Percentiles rank a stretch among this genome's conserved stretches.
These are phyloP conservation scores for Pammene fasciana DNA, from an alignment of 2,888 invertebrate genomes.

Conservation along the genomic window DNA sequence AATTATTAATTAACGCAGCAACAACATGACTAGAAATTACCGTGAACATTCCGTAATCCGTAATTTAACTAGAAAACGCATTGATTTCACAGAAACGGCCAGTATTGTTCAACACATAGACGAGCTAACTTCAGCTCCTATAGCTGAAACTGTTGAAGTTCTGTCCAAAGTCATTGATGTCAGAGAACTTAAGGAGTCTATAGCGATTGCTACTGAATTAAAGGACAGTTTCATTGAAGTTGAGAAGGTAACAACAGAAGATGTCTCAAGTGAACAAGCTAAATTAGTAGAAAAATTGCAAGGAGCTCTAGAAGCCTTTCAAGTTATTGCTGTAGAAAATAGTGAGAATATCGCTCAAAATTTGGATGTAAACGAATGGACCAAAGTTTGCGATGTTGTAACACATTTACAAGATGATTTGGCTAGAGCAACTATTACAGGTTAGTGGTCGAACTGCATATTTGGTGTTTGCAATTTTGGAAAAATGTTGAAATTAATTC, in stretches of 20 bases:
- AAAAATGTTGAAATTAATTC: too few species aligned
- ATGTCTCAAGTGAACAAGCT: slow-evolving; percentile 44
- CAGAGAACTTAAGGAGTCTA: slow-evolving; percentile 49
- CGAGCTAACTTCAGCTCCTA: slow-evolving; percentile 50
- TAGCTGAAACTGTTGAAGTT: slow-evolving; percentile 47
- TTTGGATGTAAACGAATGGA: slow-evolving; percentile 48
- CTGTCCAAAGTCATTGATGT: slow-evolving; percentile 46
- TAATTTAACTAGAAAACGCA: background rate
- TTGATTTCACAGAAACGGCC: slow-evolving; percentile 39
- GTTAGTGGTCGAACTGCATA: slow-evolving; percentile 4
- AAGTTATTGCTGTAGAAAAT: slow-evolving; percentile 52
- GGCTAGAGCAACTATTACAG: slow-evolving; percentile 44
- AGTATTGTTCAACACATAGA: slow-evolving; percentile 51
- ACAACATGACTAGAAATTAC: too few species aligned
- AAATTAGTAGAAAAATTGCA: slow-evolving; percentile 51
- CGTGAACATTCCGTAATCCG: background rate
- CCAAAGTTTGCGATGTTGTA: slow-evolving; percentile 54
- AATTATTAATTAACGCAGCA: too few species aligned
- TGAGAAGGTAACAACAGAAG: background rate
- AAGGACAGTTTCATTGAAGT: slow-evolving; percentile 44
- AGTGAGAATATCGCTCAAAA: slow-evolving; percentile 46
- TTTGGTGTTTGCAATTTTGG: too few species aligned
- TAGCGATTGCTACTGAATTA: slow-evolving; percentile 47
- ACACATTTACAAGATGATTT: slow-evolving; percentile 60
- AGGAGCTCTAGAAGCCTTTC: slow-evolving; percentile 51